Base-by-base conservation (phyloP, 2,888 invertebrate genomes). In the Zeuzera pyrina region DNA sequence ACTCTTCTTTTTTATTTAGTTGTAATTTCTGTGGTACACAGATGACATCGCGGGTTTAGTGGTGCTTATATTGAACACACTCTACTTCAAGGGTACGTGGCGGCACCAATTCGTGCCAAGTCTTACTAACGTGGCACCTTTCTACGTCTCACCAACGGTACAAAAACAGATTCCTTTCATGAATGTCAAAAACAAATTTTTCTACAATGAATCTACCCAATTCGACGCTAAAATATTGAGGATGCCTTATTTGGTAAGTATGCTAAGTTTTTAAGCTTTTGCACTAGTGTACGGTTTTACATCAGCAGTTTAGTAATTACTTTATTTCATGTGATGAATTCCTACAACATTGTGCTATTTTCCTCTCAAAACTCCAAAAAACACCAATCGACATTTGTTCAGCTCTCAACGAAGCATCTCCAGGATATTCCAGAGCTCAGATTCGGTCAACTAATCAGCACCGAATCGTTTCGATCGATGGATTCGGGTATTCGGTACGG, bases 41-140 rank as follows among this genome's bases (percentile, higher is more conserved):
- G 88, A 84, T 52, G 87, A 88, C 37, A 54, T 92, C 1, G 53
- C 84, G 14, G 79, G 86, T 30, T 86, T 89, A 12, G 81, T 89
- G 2, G 84, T 94, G 60, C 47, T 94, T 25, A 66, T 93, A 23
- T 77, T 91, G 15, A 94, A 92, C 66, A 90, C 91, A 0, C 71
- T 95, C 15, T 94, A 88, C 71, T 94, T 94, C 81, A 91, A 93
- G 58, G 94, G 94, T 1, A 76, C 86, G 0, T 95, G 95, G 95
- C 77, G 85, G 0, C 83, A 87, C 38, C 88, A 87, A 48, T 94
- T 94, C 55, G 72, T 86, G 0, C 81, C 85, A 11, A 87, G 87
- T 36, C 69, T 73, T 1, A 92, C 92, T 0, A 76, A 66, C 33
- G 42, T 62, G 0, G 86, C 81, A 1, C 65, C 68, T 3, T 96